Percentiles rank a stretch among this genome's conserved stretches.
phyloP scores from a whole-genome alignment of 2,888 invertebrate species.

The Pyrocoelia pectoralis region DNA sequence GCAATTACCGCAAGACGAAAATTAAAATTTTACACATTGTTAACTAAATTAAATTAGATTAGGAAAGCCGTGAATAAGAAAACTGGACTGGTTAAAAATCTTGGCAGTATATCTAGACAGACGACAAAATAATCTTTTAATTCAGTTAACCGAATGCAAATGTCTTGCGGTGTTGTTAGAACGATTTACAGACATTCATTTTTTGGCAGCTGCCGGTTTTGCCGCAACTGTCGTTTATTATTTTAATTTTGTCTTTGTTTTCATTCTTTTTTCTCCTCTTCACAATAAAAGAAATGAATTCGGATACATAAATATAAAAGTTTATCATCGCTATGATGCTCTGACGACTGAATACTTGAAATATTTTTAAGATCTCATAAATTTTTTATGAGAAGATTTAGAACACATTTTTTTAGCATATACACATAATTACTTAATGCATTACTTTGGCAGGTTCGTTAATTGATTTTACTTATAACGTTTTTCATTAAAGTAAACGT shows the following conservation, averaged over 20 bases:
- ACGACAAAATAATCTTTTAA: slow-evolving; percentile 47
- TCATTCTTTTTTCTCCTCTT: slow-evolving; percentile 24
- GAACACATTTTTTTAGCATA: slow-evolving; percentile 15
- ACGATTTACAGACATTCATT: slow-evolving; percentile 40
- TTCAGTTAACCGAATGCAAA: slow-evolving; percentile 46
- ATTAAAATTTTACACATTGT: slow-evolving; percentile 37
- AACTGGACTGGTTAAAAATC: slow-evolving; percentile 41
- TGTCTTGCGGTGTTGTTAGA: slow-evolving; percentile 43
- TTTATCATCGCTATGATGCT: slow-evolving; percentile 27
- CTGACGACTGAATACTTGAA: slow-evolving; percentile 28
- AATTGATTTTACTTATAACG: not conserved
- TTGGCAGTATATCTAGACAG: slow-evolving; percentile 44
- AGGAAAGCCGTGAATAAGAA: slow-evolving; percentile 31
- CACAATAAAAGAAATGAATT: slow-evolving; percentile 31
- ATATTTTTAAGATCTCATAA: slow-evolving; percentile 31
- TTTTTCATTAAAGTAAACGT: not conserved
- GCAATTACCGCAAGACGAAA: slow-evolving; percentile 23
- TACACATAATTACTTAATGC: not conserved
- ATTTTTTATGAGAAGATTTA: slow-evolving; percentile 29
- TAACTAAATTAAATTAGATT: slow-evolving; percentile 35
- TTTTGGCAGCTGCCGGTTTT: slow-evolving; percentile 38
- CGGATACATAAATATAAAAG: slow-evolving; percentile 33
- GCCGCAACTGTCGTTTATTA: slow-evolving; percentile 31
- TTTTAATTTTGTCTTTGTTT: slow-evolving; percentile 33
- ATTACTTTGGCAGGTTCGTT: not conserved